phyloP scores from a whole-genome alignment of 2,888 invertebrate species.

The Doris montereyensis region DNA sequence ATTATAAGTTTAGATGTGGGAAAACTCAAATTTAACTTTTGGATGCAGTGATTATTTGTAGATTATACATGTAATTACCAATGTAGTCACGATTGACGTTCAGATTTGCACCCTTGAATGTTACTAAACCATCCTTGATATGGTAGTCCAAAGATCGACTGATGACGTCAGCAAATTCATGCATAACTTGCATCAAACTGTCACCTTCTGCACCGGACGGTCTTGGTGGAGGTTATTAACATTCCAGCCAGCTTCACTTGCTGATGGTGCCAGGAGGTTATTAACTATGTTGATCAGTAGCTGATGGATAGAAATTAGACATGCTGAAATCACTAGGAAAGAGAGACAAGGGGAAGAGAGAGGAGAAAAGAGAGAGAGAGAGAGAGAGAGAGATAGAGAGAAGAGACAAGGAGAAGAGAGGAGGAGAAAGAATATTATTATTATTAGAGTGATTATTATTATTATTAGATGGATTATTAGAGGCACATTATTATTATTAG shows the following conservation, averaged over 20 bases:
- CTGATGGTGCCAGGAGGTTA: conserved; percentile 56
- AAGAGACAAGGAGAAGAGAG: not conserved
- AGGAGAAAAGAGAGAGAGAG: too few relatives aligned
- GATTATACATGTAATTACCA: conserved; percentile 51
- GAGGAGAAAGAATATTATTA: not conserved
- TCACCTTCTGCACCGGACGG: conserved; percentile 67
- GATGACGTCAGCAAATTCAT: conserved; percentile 59
- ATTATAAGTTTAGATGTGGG: too few relatives aligned
- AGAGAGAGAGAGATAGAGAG: too few relatives aligned
- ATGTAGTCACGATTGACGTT: conserved; percentile 52
- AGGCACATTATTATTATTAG: too few relatives aligned
- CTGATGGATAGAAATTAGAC: conserved; percentile 46
- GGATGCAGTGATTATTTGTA: too few relatives aligned
- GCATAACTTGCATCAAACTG: conserved; percentile 63
- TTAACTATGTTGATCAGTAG: conserved; percentile 58
- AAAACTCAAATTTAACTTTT: too few relatives aligned
- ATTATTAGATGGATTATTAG: too few relatives aligned
- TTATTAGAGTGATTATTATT: too few relatives aligned
- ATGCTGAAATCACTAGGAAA: too few relatives aligned
- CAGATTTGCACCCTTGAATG: conserved; percentile 49
- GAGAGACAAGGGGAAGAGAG: too few relatives aligned
- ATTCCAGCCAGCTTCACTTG: conserved; percentile 68
- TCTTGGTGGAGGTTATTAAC: too few relatives aligned
- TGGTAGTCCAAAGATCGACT: conserved; percentile 61
- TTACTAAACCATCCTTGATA: conserved; percentile 54